Evolutionary conservation across 2,797 vertebrate species (phyloP), one percentile per base, ranked within the genome.

Genomic region (Chanos chanos): DNA sequence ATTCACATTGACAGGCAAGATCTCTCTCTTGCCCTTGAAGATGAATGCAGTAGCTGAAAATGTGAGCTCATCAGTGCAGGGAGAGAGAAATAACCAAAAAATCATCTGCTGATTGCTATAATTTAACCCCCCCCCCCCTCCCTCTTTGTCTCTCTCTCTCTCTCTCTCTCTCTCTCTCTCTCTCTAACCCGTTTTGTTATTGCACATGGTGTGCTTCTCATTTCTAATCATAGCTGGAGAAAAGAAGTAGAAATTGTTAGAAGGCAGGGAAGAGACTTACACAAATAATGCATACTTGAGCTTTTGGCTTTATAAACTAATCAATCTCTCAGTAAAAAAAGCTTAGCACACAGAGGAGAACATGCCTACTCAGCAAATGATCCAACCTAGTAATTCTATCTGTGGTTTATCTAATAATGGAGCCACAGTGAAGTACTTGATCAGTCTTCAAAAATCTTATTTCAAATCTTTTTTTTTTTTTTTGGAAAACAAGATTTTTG

Each of bases 311-410:
- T 28, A 57, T 33, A 53, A 34, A 44, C 40, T 41, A 66, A 66
- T 66, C 53, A 62, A 71, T 62, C 59, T 28, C 15, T 13, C 37
- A 24, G 41, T 25, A 44, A 41, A 40, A 51, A 48, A 54, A 30
- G 61, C 45, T 55, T 34, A 64, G 28, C 49, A 61, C 41, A 45
- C 61, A 34, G 7, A 61, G 30, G 7, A 8, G 10, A 61, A 70
- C 21, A 37, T 56, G 68, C 57, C 16, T 15, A 43, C 19, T 65
- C 57, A 65, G 62, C 62, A 70, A 51, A 50, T 57, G 45, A 54
- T 43, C 55, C 33, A 51, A 19, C 31, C 41, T 12, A 45, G 56
- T 61, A 36, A 56, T 55, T 56, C 52, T 27, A 47, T 41, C 40
- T 58, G 53, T 28, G 21, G 47, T 47, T 54, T 49, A 43, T 48